Percentiles rank a stretch among this genome's conserved stretches.
phyloP scores from a whole-genome alignment of 2,797 vertebrate species.

The Falco biarmicus region DNA sequence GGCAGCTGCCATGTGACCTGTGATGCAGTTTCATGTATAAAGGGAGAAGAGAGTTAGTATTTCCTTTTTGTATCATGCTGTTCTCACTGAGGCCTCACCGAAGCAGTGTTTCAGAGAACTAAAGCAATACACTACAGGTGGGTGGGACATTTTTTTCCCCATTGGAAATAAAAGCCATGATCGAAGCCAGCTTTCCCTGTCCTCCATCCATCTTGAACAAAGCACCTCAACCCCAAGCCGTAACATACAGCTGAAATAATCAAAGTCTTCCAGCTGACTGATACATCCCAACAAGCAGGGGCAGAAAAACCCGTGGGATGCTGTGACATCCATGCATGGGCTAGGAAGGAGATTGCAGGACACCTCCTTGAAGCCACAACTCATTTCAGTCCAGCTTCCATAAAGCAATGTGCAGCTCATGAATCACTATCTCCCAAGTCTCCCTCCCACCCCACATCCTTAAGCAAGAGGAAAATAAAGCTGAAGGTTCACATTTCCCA shows the following conservation, averaged over 20 bases:
- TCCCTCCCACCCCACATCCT: not conserved
- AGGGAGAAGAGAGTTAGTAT: not conserved
- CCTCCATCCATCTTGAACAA: not conserved
- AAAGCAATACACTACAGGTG: not conserved
- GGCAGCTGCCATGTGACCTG: not conserved
- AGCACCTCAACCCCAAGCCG: not conserved
- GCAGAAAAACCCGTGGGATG: not conserved
- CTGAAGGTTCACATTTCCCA: not conserved
- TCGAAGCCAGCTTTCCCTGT: not conserved
- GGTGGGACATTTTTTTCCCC: rapidly evolving
- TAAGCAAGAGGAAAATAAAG: not conserved
- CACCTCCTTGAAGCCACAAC: not conserved
- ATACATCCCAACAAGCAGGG: not conserved
- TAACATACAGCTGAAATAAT: not conserved
- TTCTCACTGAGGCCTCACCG: rapidly evolving
- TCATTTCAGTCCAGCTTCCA: not conserved
- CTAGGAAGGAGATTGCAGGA: not conserved
- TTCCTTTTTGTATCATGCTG: not conserved
- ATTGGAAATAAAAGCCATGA: not conserved
- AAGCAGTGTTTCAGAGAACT: not conserved
- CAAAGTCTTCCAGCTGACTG: not conserved
- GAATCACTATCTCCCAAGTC: not conserved
- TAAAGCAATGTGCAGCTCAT: not conserved
- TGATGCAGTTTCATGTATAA: not conserved
- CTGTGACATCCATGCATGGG: not conserved